A percentile compares a stretch with the other conserved stretches of the same genome.
phyloP scores from a whole-genome alignment of 92 coral and sea anemone species.

The Pocillopora grandis region DNA sequence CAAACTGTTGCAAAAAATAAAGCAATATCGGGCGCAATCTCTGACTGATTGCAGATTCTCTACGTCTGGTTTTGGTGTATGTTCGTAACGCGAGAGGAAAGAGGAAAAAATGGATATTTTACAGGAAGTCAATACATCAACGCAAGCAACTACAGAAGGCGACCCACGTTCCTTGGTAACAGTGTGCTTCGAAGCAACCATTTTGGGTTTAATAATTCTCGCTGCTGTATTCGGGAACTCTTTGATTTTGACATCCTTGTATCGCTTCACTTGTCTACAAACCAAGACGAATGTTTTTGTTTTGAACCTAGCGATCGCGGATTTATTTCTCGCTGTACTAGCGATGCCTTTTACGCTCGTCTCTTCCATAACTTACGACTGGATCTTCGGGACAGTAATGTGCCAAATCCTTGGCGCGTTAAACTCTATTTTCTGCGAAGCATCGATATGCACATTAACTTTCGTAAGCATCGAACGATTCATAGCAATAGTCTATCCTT shows the following conservation, averaged over 20 bases:
- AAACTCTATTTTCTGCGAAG: slow-evolving; percentile 76
- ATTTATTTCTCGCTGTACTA: slow-evolving; percentile 62
- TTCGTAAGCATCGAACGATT: slow-evolving; percentile 84
- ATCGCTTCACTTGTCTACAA: slow-evolving; percentile 63
- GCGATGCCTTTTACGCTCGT: slow-evolving; percentile 86
- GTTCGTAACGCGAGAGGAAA: neutral
- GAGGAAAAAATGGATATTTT: neutral
- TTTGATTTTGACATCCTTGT: slow-evolving; percentile 64
- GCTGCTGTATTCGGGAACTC: slow-evolving; percentile 63
- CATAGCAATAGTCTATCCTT: slow-evolving; percentile 70
- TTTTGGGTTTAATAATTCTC: slow-evolving; percentile 63
- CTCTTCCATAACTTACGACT: slow-evolving; percentile 69
- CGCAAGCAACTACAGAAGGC: slow-evolving; percentile 5
- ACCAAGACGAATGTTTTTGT: slow-evolving; percentile 87
- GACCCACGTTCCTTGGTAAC: slow-evolving; percentile 27
- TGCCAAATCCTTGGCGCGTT: slow-evolving; percentile 71
- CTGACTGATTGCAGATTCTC: too few species aligned
- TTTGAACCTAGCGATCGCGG: slow-evolving; percentile 70
- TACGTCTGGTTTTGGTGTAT: neutral
- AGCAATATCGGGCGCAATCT: too few species aligned
- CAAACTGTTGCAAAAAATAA: too few species aligned
- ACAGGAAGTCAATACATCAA: neutral
- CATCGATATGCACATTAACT: slow-evolving; percentile 73
- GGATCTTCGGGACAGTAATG: slow-evolving; percentile 73
- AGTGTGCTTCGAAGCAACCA: slow-evolving; percentile 50